Conservation (phyloP, 2,797 vertebrate species). For the Rhinogobio ventralis region DNA sequence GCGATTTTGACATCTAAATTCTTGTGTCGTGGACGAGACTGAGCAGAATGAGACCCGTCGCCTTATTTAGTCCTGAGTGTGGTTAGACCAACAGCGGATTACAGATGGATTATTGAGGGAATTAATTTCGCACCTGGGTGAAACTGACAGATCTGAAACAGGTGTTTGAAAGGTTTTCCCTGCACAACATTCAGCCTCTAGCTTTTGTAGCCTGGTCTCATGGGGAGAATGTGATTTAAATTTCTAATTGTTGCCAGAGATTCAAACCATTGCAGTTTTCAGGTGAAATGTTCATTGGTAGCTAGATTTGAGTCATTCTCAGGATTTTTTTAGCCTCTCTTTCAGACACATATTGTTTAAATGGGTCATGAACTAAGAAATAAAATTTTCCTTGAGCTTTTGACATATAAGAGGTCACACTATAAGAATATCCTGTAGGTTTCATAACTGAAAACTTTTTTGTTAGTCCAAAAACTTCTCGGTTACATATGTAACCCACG, state of each 20-base stretch:
- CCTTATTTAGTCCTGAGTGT: not conserved
- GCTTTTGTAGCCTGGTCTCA: not conserved
- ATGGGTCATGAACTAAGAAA: too few species aligned
- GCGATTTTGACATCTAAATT: not conserved
- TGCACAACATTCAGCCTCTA: not conserved
- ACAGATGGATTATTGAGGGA: not conserved
- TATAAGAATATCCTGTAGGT: too few species aligned
- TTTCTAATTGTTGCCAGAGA: not conserved
- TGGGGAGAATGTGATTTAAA: not conserved
- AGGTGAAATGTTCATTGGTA: not conserved
- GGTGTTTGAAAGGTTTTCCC: not conserved
- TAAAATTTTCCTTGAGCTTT: too few species aligned
- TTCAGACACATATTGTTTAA: not conserved
- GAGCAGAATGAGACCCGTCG: not conserved
- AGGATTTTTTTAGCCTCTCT: not conserved
- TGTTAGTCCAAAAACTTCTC: too few species aligned
- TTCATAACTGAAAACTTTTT: too few species aligned
- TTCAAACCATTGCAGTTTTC: not conserved
- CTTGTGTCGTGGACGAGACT: not conserved
- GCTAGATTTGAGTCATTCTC: not conserved
- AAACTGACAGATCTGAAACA: not conserved
- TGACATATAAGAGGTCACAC: too few species aligned
- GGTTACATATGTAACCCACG: too few species aligned
- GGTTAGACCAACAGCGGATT: not conserved
- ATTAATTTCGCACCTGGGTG: not conserved